A percentile compares a stretch with the other conserved stretches of the same genome.
These are phyloP conservation scores for Lysiphlebus fabarum DNA, from an alignment of 1,140 invertebrate species.

Conservation along the genomic window DNA sequence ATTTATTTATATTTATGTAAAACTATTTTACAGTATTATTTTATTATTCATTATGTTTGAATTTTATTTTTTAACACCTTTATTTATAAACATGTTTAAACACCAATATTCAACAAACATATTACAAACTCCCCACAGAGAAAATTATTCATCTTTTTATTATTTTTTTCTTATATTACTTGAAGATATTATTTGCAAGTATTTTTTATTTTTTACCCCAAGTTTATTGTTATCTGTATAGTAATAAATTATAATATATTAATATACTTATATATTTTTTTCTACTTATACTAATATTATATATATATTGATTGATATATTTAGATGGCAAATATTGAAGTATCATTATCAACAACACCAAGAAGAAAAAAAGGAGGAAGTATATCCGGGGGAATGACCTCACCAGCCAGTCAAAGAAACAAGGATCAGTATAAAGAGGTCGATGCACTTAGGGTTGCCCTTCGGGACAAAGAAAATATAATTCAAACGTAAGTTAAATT, in stretches of 20 bases:
- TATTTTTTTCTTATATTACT: not conserved
- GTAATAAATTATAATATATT: not conserved
- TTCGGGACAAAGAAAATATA: slow-evolving; percentile 77
- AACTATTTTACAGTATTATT: no score
- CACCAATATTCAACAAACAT: slow-evolving; percentile 1
- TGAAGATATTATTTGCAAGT: not conserved
- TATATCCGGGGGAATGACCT: slow-evolving; percentile 53
- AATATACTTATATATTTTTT: not conserved
- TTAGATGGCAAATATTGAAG: slow-evolving; percentile 82
- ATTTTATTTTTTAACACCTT: slow-evolving; percentile 18
- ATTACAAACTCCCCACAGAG: slow-evolving; percentile 10
- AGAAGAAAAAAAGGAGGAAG: slow-evolving; percentile 61
- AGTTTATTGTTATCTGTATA: slow-evolving; percentile 1
- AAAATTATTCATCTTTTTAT: slow-evolving; percentile 13
- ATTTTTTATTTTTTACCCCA: not conserved
- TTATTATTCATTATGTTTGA: slow-evolving; percentile 1
- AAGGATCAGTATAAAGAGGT: slow-evolving; percentile 61
- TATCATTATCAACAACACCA: slow-evolving; percentile 69
- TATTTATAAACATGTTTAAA: slow-evolving; percentile 11
- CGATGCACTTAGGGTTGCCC: slow-evolving; percentile 67
- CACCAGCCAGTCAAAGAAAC: slow-evolving; percentile 50
- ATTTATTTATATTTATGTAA: no score
- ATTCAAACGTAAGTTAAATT: slow-evolving; percentile 63
- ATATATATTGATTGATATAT: slow-evolving; percentile 1
- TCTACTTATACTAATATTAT: no score